Percentiles rank a stretch among this genome's conserved stretches.
Conservation (phyloP, 2,113 vertebrate genomes). For the Nothocercus julius region DNA sequence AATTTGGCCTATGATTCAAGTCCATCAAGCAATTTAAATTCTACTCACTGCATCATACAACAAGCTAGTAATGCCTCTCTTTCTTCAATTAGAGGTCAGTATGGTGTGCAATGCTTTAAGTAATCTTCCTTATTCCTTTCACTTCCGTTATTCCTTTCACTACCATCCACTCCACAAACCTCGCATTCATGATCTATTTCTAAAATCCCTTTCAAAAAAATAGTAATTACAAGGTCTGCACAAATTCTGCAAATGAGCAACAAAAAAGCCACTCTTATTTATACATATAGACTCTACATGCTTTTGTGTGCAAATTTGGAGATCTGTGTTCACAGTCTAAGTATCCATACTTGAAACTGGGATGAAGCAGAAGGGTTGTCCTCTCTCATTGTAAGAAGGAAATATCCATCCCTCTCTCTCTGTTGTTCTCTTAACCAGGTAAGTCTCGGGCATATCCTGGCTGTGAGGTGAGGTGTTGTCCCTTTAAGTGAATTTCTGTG, state of each 20-base stretch:
- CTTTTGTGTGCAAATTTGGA: background rate
- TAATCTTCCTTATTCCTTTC: background rate
- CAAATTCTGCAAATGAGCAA: background rate
- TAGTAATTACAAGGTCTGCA: background rate
- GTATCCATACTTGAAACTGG: background rate
- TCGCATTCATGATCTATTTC: background rate
- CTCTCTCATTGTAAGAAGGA: background rate
- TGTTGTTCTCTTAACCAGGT: background rate
- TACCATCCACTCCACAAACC: background rate
- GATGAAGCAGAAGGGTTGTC: background rate
- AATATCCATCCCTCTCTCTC: background rate
- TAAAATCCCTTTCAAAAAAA: background rate
- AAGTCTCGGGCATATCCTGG: background rate
- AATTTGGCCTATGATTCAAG: background rate
- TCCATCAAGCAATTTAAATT: background rate
- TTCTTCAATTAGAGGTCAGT: background rate
- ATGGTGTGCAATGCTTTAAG: background rate
- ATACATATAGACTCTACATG: background rate
- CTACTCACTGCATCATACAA: background rate
- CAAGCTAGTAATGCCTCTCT: background rate
- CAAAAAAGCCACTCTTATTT: background rate
- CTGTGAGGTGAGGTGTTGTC: background rate
- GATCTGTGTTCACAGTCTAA: background rate
- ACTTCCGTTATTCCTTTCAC: background rate
- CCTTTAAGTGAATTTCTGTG: background rate